Percentiles rank a stretch among this genome's conserved stretches.
Evolutionary conservation across 2,888 invertebrate genomes (phyloP).

Genomic region (Mythimna vitellina): DNA sequence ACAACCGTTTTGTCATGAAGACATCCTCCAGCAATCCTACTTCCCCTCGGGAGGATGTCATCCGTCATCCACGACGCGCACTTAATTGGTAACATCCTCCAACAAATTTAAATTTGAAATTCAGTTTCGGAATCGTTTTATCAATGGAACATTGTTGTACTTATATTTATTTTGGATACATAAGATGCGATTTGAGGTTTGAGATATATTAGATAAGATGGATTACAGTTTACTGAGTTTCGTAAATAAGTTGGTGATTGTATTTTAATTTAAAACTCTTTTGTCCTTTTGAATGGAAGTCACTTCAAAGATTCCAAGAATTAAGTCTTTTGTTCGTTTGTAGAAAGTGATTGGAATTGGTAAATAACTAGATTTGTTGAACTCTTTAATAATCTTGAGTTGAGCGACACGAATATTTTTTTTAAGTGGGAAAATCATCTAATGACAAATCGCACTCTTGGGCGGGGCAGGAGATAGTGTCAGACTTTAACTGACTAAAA

Average conservation of each 20-base stretch:
- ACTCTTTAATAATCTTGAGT: no score
- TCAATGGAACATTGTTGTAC: slow-evolving; percentile 48
- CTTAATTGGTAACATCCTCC: slow-evolving; percentile 82
- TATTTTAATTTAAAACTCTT: slow-evolving; percentile 20
- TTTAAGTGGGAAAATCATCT: no score
- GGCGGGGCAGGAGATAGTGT: no score
- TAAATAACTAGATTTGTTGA: no score
- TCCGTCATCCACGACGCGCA: slow-evolving; percentile 81
- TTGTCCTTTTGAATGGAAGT: background rate
- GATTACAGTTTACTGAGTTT: slow-evolving; percentile 30
- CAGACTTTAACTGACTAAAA: no score
- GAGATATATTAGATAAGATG: slow-evolving; percentile 27
- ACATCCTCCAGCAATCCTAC: slow-evolving; percentile 26
- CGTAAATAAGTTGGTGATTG: slow-evolving; percentile 18
- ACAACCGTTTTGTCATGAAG: slow-evolving; percentile 50
- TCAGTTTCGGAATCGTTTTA: slow-evolving; percentile 68
- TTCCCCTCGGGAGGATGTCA: slow-evolving; percentile 70
- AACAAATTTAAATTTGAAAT: slow-evolving; percentile 80
- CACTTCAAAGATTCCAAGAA: background rate
- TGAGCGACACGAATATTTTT: no score
- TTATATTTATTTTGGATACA: slow-evolving; percentile 9
- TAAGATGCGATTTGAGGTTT: no score
- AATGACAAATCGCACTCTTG: no score
- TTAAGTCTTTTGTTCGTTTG: background rate
- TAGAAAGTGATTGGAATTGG: background rate